These are phyloP conservation scores for Channa argus DNA, from an alignment of 2,113 vertebrate species.

Conservation along the genomic window DNA sequence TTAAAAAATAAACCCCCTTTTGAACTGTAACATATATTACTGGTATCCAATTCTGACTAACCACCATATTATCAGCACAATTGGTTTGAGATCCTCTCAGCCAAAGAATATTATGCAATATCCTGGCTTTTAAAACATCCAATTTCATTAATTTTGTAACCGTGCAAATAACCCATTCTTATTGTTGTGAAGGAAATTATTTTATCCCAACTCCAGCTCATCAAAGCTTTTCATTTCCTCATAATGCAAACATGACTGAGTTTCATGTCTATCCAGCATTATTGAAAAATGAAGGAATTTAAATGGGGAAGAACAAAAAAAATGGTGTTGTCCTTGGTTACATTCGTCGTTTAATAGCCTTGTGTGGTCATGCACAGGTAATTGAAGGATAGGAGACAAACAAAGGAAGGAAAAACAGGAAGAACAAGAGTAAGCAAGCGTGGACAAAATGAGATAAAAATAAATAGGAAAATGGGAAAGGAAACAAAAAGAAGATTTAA, in stretches of 20 bases:
- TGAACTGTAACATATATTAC: slow-evolving; percentile 1
- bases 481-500: slow-evolving; percentile 7
- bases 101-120: not conserved
- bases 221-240: slow-evolving; percentile 4
- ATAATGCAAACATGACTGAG: not conserved
- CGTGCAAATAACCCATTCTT: slow-evolving; percentile 20
- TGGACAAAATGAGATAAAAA: slow-evolving; percentile 5
- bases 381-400: not conserved
- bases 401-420: slow-evolving; percentile 10
- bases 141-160: slow-evolving; percentile 4
- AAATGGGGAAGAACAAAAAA: not conserved
- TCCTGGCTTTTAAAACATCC: not conserved
- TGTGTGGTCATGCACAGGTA: not conserved
- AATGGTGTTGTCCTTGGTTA: not conserved
- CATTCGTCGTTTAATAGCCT: slow-evolving; percentile 7
- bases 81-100: slow-evolving; percentile 13
- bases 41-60: not conserved
- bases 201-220: slow-evolving; percentile 16
- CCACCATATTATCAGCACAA: slow-evolving; percentile 2
- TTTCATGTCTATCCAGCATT: slow-evolving; percentile 19
- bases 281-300: slow-evolving; percentile 40
- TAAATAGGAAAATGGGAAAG: not conserved
- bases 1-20: not conserved
- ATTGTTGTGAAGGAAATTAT: slow-evolving; percentile 24
- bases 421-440: not conserved